Evolutionary conservation across 2,113 vertebrate genomes (phyloP), one percentile per base, ranked within the genome.

Genomic region (Anarhynchus alexandrinus): DNA sequence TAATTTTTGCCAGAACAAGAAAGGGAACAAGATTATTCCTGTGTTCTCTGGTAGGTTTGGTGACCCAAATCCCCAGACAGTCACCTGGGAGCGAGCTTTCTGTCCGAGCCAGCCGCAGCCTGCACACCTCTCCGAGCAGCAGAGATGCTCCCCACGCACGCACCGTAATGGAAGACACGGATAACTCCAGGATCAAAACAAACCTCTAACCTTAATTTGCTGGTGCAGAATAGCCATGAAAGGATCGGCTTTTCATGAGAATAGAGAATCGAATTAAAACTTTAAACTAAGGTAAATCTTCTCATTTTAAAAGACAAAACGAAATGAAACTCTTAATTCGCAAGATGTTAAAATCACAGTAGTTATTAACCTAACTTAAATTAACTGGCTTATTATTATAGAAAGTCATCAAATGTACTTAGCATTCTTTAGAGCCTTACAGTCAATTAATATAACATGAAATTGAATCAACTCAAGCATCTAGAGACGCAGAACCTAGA

Each of bases 381-480:
- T 94, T 96, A 96, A 94, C 94, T 87, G 62, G 32, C 93, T 95
- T 94, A 86, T 95, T 96, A 96, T 87, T 95, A 91, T 3, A 94
- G 83, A 95, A 96, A 93, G 93, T 91, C 93, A 96, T 97, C 93
- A 95, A 95, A 93, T 82, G 93, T 94, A 91, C 86, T 97, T 95
- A 95, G 93, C 67, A 58, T 70, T 94, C 96, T 97, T 94, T 38
- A 90, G 91, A 96, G 95, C 81, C 84, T 80, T 73, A 66, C 21
- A 91, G 84, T 86, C 94, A 95, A 97, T 97, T 97, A 97, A 96
- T 95, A 90, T 47, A 97, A 96, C 84, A 95, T 67, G 93, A 95
- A 97, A 97, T 90, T 94, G 95, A 97, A 95, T 86, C 95, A 88
- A 94, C 91, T 93, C 32, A 26, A 92, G 89, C 95, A 96, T 73